Evolutionary conservation across 2,113 vertebrate genomes (phyloP), one percentile per base, ranked within the genome.

Genomic region (Cnemophilus loriae): DNA sequence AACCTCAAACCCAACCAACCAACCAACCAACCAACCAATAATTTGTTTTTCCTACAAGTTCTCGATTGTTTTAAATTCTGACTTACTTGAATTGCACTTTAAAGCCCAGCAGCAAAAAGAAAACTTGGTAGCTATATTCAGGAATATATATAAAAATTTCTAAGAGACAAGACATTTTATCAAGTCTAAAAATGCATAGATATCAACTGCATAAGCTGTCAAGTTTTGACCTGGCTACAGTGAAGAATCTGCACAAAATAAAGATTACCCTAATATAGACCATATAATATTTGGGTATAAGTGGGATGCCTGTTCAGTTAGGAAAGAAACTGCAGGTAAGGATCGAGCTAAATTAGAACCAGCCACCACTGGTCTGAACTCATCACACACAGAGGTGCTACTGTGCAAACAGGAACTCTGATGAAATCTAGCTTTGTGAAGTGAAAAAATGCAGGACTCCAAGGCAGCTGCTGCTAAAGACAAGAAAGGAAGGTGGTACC

Each of bases 81-180:
- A 81, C 80, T 94, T 85, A 83, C 22, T 81, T 90, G 80, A 95
- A 96, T 96, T 97, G 94, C 96, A 95, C 95, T 96, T 95, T 16
- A 92, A 96, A 95, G 52, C 73, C 86, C 94, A 97, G 84, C 80
- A 95, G 89, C 91, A 89, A 77, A 84, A 95, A 64, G 42, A 92
- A 93, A 91, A 71, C 35, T 59, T 42, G 32, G 60, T 80, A 87
- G 70, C 63, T 85, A 50, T 80, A 87, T 67, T 93, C 4, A 18
- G 63, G 42, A 86, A 82, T 46, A 14, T 23, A 57, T 42, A 50
- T 10, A 59, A 4, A 37, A 13, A 8, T 12, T 71, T 81, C 84
- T 70, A 84, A 69, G 35, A 94, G n/a, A 52, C 9, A 69, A 94
- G n/a, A 52, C 9, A 69, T 52, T 81, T 84, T 75, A 89, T 65